Evolutionary conservation across 2,113 vertebrate genomes (phyloP), one percentile per base, ranked within the genome.

Genomic region (Perca fluviatilis): DNA sequence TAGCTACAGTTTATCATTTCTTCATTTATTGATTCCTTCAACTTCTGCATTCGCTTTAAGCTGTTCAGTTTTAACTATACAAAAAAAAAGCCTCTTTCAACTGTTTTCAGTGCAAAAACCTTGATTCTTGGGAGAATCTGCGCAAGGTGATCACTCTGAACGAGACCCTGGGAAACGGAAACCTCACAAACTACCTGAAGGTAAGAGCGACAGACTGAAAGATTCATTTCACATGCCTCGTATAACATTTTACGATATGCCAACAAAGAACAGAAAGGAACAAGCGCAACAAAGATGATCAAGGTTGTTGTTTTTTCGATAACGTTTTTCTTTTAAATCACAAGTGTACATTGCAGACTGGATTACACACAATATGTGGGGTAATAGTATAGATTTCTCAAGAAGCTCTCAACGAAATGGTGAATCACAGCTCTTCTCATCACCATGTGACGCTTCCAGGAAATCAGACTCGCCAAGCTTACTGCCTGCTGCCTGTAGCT

Each of bases 61-160:
- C 18, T 43, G 71, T 61, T 3, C 10, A 27, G 23, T 19, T 58
- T 58, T 18, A 60, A 15, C 9, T 27, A 3, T 5, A 49, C 1
- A 4, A 0, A 70, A 36, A 58, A 57, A 73, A 72, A 64, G 0
- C 21, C n/a, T 77, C 14, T 64, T 79, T 64, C 5, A 21, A 56
- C 10, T 85, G 27, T 74, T 93, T 92, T 60, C 90, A 96, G 95
- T 96, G 95, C 80, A 90, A 71, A 5, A 89, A 56, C 14, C 88
- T 95, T 0, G 80, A 94, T 84, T 93, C 89, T 1, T 82, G 77
- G 63, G 72, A 91, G 0, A 88, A 21, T 69, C 0, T 94, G 1
- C 47, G 0, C 0, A 2, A 5, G 0, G 1, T 86, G 4, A 8
- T 93, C 10, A 21, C 12, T 6, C 10, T 1, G 9, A 94, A 92